Base-by-base conservation (phyloP, 2,797 vertebrate species). In the Staurois parvus region DNA sequence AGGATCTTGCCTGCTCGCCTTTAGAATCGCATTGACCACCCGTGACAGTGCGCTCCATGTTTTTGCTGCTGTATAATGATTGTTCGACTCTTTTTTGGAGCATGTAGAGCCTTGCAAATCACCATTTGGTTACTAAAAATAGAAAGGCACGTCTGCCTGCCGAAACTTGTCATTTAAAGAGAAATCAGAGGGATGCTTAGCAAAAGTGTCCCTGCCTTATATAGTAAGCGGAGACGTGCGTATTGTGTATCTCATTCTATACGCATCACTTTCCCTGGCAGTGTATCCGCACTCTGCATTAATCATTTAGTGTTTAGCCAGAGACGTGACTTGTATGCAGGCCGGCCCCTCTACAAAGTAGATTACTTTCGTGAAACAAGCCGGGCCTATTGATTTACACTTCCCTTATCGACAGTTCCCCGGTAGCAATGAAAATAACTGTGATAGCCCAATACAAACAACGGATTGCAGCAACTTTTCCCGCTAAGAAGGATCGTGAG, bases 351-450 rank as follows among this genome's bases (percentile, higher is more conserved):
- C 62, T 30, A 88, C 64, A 79, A 72, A 87, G 76, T 76, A 75
- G 48, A 86, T 88, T 21, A 0, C 0, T 52, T 88, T 37, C 19
- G 76, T 87, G 42, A 81, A 84, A 76, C 28, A 88, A 52, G 59
- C 37, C 81, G 72, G 72, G 84, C 72, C 26, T 90, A 88, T 85
- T 88, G 88, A 90, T 84, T 78, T 80, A 88, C 88, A 52, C 10
- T 83, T 87, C 87, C 87, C 37, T 4, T 81, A 83, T 88, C 80
- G 90, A 79, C 86, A 86, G 85, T 79, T 88, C 28, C 80, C 72
- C 45, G 69, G 68, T 88, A 76, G 82, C 76, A 77, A 52, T 67
- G 81, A 88, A 88, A 85, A 76, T 3, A 17, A 73, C 64, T 84
- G 84, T 76, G 85, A 37, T 17, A 11, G 76, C 85, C 32, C 89